Evolutionary conservation across 2,888 invertebrate genomes (phyloP), one percentile per base, ranked within the genome.

Genomic region (Glyphotaelius pellucidus): DNA sequence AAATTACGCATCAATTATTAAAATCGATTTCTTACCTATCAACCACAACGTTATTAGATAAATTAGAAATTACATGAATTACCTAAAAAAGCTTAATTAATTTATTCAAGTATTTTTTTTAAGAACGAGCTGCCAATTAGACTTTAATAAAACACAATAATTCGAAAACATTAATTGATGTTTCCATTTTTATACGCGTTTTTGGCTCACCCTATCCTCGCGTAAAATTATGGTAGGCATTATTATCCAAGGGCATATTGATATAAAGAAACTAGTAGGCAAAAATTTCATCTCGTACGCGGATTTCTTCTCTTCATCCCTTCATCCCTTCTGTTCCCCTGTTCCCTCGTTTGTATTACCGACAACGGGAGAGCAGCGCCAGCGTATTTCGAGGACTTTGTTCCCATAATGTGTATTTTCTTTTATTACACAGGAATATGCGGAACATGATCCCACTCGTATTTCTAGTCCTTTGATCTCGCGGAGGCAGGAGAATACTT

Each of bases 391-490:
- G 67, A 87, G 87, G 87, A 87, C 87, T 87, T 87, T 87, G 87
- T 87, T 87, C 87, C 52, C 32, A 52, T 67, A 67, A 87, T 87
- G 32, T 87, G 87, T 87, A 67, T 87, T 91, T 89, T 79, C 91
- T 85, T 89, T 92, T 92, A 91, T 92, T 91, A 91, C 89, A 80
- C 35, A 32, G 80, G 83, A 92, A 92, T 92, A 90, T 92, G 92
- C 90, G 89, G 42, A 38, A 88, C 86, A 84, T 91, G 91, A 92
- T 91, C 91, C 89, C n/a, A 30, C 84, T 89, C 89, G 32, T 92
- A 83, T 89, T 92, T 90, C 80, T 38, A 88, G 38, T 30, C 87
- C 90, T 90, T 92, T 90, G 90, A 90, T 92, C 90, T 91, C 86
- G 15, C 83, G n/a, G 30, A 52, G 47, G 67, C 79, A 67, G 15